Evolutionary conservation across 2,888 invertebrate species (phyloP).

Genomic region (Didymodactylos carnosus): DNA sequence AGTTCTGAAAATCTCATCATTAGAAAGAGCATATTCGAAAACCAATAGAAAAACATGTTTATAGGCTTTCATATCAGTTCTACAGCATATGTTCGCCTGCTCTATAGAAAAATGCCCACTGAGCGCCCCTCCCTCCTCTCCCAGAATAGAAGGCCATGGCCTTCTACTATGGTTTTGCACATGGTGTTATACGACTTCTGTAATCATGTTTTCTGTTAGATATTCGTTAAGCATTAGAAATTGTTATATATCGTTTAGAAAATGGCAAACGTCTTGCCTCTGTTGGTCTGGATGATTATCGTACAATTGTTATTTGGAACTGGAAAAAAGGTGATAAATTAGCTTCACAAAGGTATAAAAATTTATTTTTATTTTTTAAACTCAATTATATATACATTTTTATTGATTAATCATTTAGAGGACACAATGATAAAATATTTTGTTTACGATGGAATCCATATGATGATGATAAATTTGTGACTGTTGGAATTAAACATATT

Average conservation of each 20-base stretch:
- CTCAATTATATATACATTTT: not conserved
- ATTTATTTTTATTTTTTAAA: not conserved
- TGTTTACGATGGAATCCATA: slow-evolving; percentile 35
- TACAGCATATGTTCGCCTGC: no score
- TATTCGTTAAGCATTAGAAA: no score
- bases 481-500: slow-evolving; percentile 36
- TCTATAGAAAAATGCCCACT: no score
- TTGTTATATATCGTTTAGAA: slow-evolving; percentile 19
- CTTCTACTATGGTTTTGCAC: no score
- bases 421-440: slow-evolving; percentile 36
- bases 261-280: slow-evolving; percentile 35
- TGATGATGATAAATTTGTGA: slow-evolving; percentile 29
- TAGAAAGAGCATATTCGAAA: no score
- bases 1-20: no score
- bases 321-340: slow-evolving; percentile 36
- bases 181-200: no score
- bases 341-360: slow-evolving; percentile 27
- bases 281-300: slow-evolving; percentile 35
- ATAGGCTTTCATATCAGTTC: no score
- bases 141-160: no score
- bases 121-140: no score
- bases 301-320: slow-evolving; percentile 36
- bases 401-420: slow-evolving; percentile 21
- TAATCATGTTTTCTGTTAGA: no score
- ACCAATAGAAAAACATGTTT: no score